Conservation (phyloP, 2,113 vertebrate species). For the Empidonax alnorum region DNA sequence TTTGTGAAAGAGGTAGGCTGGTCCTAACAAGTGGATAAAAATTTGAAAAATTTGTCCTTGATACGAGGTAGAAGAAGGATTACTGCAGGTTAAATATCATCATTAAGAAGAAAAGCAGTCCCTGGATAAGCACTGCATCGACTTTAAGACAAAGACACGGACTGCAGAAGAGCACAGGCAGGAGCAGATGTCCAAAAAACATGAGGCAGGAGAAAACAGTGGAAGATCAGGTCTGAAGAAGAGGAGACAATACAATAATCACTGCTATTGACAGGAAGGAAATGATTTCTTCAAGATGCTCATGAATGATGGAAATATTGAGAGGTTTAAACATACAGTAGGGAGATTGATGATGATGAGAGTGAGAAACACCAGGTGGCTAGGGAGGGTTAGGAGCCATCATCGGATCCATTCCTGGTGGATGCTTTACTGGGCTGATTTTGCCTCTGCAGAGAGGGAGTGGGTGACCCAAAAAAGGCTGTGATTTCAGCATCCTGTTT, state of each 20-base stretch:
- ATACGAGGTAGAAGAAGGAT: background rate
- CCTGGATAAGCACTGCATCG: background rate
- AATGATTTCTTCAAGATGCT: background rate
- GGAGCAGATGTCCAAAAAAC: background rate
- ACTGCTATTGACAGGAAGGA: background rate
- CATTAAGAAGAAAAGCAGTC: background rate
- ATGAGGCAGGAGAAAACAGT: background rate
- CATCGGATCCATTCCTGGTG: background rate
- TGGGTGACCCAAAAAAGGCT: background rate
- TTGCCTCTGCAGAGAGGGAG: background rate
- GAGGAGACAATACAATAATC: background rate
- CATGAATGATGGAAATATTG: rapidly evolving
- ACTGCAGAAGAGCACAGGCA: background rate
- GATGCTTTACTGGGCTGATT: background rate
- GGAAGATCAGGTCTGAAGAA: background rate
- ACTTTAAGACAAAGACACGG: background rate
- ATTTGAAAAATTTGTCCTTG: background rate
- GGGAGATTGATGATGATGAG: background rate
- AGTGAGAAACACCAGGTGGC: background rate
- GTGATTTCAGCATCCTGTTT: background rate
- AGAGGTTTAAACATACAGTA: background rate
- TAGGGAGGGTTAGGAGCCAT: background rate
- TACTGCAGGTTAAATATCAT: background rate
- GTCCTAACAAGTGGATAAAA: background rate
- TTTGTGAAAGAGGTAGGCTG: background rate